phyloP scores from a whole-genome alignment of 2,797 vertebrate species.

The Anguilla obscura region DNA sequence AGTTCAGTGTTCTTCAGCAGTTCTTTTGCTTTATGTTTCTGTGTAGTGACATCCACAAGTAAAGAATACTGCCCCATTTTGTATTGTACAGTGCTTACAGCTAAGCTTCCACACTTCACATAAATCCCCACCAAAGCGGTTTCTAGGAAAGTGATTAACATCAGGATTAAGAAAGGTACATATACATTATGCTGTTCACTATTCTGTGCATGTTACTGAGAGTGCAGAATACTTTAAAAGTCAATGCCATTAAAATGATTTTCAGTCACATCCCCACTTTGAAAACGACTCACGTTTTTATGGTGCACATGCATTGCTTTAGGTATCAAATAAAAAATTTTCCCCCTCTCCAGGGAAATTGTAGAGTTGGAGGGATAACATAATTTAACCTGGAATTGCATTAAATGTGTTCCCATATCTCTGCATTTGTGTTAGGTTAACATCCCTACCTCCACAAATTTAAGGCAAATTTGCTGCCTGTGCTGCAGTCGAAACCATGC shows the following conservation, averaged over 20 bases:
- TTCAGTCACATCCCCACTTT: neutral
- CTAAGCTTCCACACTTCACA: neutral
- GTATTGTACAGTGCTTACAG: neutral
- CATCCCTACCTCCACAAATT: neutral
- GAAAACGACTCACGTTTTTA: neutral
- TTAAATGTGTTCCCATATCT: neutral
- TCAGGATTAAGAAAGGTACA: neutral
- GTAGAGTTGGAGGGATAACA: neutral
- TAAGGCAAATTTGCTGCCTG: neutral
- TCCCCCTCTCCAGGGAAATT: neutral
- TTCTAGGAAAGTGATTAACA: neutral
- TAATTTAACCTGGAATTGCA: neutral
- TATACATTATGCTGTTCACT: neutral
- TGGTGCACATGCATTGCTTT: neutral
- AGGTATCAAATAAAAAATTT: neutral
- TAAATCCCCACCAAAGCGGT: neutral
- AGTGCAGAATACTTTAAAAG: neutral
- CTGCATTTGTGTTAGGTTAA: neutral
- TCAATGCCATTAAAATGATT: neutral
- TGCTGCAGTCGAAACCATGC: neutral
- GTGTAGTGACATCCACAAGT: neutral
- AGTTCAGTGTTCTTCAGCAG: constrained; percentile 40
- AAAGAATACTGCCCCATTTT: neutral
- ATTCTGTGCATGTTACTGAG: neutral
- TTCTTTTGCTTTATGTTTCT: neutral